Conservation (phyloP, 2,888 invertebrate genomes). For the Phragmatobia fuliginosa region DNA sequence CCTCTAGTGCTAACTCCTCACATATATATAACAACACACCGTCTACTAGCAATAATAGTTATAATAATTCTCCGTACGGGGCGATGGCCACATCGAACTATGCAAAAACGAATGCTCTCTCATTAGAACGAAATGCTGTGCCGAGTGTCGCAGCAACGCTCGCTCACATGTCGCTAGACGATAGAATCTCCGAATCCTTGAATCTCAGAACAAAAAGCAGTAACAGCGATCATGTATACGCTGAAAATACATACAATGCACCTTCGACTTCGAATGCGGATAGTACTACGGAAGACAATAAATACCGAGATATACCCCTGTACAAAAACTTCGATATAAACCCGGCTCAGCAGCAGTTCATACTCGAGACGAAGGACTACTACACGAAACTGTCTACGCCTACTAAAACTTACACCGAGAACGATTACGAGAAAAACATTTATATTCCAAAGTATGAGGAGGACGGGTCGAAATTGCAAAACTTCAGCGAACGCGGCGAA, state of each 20-base stretch:
- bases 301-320: constrained; percentile 70
- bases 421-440: constrained; percentile 79
- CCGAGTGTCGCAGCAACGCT: constrained; percentile 58
- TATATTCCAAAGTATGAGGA: constrained; percentile 77
- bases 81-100: constrained; percentile 56
- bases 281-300: constrained; percentile 48
- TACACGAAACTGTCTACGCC: constrained; percentile 78
- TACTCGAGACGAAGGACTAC: constrained; percentile 79
- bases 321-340: constrained; percentile 75
- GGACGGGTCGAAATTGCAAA: constrained; percentile 72
- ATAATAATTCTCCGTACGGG: constrained; percentile 59
- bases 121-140: constrained; percentile 57
- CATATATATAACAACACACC: constrained; percentile 65
- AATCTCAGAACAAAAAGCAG: constrained; percentile 80
- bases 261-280: constrained; percentile 56
- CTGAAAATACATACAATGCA: constrained; percentile 59
- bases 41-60: constrained; percentile 54
- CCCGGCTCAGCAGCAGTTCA: constrained; percentile 71
- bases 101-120: constrained; percentile 61
- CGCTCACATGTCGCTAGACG: constrained; percentile 78
- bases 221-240: constrained; percentile 71
- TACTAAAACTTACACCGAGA: constrained; percentile 56
- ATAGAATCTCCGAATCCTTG: constrained; percentile 81
- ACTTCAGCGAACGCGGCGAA: constrained; percentile 75
- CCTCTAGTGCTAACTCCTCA: constrained; percentile 48